A percentile compares a stretch with the other conserved stretches of the same genome.
Conservation (phyloP, 2,888 invertebrate genomes). For the Pammene fasciana region DNA sequence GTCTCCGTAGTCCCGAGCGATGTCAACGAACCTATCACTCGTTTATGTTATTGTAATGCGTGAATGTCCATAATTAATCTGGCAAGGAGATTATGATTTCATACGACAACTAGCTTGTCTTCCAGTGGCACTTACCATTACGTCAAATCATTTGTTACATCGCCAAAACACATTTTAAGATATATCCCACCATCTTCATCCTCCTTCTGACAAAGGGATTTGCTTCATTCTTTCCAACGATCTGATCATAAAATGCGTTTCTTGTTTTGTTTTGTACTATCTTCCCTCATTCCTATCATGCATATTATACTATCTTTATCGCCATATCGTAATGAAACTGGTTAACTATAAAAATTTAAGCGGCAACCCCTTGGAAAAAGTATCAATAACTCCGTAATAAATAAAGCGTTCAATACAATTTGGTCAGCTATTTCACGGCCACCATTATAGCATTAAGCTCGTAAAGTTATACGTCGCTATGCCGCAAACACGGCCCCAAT, state of each 20-base stretch:
- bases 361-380: conserved; percentile 2
- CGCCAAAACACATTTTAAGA: neutral
- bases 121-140: neutral
- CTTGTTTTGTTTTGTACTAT: no score
- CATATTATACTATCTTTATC: no score
- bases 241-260: no score
- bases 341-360: neutral
- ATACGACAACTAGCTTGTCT: neutral
- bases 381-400: conserved; percentile 22
- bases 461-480: conserved; percentile 29
- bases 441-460: conserved; percentile 21
- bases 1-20: conserved; percentile 45
- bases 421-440: conserved; percentile 30
- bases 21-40: conserved; percentile 66
- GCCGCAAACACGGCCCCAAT: conserved; percentile 27
- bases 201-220: no score
- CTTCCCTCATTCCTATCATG: no score
- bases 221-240: no score
- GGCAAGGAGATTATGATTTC: conserved; percentile 11
- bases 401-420: conserved; percentile 29
- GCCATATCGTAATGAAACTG: neutral
- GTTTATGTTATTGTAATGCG: conserved; percentile 49
- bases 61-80: conserved; percentile 15
- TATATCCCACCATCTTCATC: no score
- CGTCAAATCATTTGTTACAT: neutral